Evolutionary conservation across 2,797 vertebrate genomes (phyloP), one percentile per base, ranked within the genome.

Genomic region (Thunnus albacares): DNA sequence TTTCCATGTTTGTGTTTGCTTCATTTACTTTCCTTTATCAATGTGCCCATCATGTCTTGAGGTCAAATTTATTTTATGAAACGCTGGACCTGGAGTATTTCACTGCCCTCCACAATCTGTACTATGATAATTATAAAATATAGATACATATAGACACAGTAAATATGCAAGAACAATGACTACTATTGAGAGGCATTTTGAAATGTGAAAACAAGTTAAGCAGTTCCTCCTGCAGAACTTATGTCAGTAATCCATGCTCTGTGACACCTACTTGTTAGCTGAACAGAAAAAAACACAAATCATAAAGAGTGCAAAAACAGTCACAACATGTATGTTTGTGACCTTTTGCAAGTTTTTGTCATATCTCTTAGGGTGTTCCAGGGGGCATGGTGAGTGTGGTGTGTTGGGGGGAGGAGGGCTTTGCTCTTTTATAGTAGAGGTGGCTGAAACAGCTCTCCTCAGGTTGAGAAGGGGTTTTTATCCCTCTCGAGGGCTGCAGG

Each of bases 401-500:
- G 38, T 24, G 49, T 13, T 22, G n/a, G 35, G 24, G 38, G 56
- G n/a, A 26, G 6, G 45, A 4, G 55, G 63, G 38, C 55, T 69
- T 66, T 83, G 84, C 77, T 90, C 75, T 86, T 88, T 90, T 86
- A n/a, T 81, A 84, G 86, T 10, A 28, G 81, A 89, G 85, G 89
- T 79, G 87, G 73, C 83, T 81, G 88, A 70, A 85, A 73, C 82
- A 63, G 84, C 88, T 79, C 83, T 86, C 65, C 79, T 75, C 86
- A 74, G 84, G 89, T 90, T 69, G 73, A 86, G 84, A 69, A 72
- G 89, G 83, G 68, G 58, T 87, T 85, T 30, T 87, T 71, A 86
- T 90, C 82, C 86, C 92, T 90, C 93, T 85, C 12, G 82, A 92
- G 90, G 81, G 86, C 91, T 90, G 87, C 84, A 69, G 84, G 73